Percentiles rank a stretch among this genome's conserved stretches.
These are phyloP conservation scores for Tetramorium parvispinum DNA, from an alignment of 1,140 invertebrate genomes.

Conservation along the genomic window DNA sequence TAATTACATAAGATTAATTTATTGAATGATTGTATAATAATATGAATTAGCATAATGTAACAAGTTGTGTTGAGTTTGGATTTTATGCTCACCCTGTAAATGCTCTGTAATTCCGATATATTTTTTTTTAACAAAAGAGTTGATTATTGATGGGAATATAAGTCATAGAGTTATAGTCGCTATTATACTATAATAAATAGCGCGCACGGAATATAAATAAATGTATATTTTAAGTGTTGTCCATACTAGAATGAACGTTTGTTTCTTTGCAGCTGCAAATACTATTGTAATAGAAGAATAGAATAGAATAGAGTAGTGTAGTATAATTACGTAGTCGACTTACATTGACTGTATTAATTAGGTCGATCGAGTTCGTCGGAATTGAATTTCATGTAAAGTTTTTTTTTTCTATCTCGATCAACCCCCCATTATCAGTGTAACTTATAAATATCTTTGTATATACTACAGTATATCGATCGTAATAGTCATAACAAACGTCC, in stretches of 20 bases:
- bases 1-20: constrained; percentile 30
- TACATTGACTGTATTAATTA: constrained; percentile 17
- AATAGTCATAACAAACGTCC: constrained; percentile 51
- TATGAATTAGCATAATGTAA: constrained; percentile 51
- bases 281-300: constrained; percentile 37
- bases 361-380: background rate
- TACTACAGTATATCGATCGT: constrained; percentile 47
- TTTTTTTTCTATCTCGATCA: constrained; percentile 2
- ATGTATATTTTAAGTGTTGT: background rate
- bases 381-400: constrained; percentile 21
- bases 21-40: constrained; percentile 26
- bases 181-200: background rate
- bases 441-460: constrained; percentile 54
- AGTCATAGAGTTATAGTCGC: background rate
- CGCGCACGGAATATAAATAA: constrained; percentile 2
- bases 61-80: background rate
- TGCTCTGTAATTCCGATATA: constrained; percentile 1
- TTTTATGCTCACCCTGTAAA: constrained; percentile 24
- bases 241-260: background rate
- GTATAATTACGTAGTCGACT: constrained; percentile 17
- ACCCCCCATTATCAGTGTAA: background rate
- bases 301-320: background rate
- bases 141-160: background rate
- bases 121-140: background rate
- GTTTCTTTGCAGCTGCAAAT: background rate